These are phyloP conservation scores for Lithobates sylvaticus DNA, from an alignment of 2,797 vertebrate species.

Conservation along the genomic window DNA sequence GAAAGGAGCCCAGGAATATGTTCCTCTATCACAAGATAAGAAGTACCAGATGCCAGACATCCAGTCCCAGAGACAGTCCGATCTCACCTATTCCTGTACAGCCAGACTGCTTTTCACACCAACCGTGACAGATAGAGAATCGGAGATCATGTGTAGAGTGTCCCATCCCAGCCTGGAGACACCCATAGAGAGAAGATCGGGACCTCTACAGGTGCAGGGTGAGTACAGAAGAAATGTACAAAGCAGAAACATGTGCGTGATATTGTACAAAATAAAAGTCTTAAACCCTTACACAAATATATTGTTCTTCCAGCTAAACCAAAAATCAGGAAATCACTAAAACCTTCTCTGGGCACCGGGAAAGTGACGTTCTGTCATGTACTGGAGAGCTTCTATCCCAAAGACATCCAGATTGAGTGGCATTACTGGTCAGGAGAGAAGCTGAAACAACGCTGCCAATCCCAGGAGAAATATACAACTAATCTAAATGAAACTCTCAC, in stretches of 20 bases:
- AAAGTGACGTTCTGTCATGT: neutral
- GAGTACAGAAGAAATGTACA: neutral
- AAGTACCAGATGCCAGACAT: neutral
- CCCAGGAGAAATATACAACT: neutral
- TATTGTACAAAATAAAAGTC: too few species aligned
- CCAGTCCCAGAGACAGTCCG: neutral
- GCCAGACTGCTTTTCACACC: neutral
- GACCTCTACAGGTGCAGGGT: conserved; percentile 8
- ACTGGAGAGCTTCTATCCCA: conserved; percentile 9
- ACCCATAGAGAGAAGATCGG: neutral
- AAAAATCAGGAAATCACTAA: neutral
- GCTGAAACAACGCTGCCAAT: neutral
- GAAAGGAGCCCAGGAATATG: neutral
- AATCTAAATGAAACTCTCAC: neutral
- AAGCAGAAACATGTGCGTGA: too few species aligned
- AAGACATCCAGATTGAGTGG: neutral
- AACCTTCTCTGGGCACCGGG: neutral
- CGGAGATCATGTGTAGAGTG: conserved; percentile 29
- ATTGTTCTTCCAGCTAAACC: conserved; percentile 7
- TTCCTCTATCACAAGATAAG: neutral
- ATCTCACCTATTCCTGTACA: neutral
- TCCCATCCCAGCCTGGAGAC: neutral
- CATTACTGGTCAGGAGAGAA: too few species aligned
- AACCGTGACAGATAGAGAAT: neutral
- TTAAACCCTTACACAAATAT: too few species aligned